Evolutionary conservation across 2,888 invertebrate genomes (phyloP), one percentile per base, ranked within the genome.

Genomic region (Dynastes grantii): DNA sequence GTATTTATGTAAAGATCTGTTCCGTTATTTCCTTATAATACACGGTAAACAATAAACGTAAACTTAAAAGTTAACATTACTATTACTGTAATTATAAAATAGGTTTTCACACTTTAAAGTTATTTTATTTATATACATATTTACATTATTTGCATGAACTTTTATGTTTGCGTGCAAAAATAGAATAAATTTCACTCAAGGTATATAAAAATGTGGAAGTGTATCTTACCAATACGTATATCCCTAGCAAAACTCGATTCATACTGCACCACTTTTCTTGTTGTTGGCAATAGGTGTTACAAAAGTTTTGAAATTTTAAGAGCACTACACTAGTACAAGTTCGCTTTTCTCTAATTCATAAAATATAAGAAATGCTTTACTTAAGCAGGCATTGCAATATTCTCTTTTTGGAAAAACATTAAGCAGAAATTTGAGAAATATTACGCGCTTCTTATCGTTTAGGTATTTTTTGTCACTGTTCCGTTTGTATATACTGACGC

Each of bases 171-270:
- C 45, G 2, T 45, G 8, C 45, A 1, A 45, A 68, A 51, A 68
- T 13, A 9, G 1, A 27, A 68, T 51, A 29, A 13, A 40, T 40
- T 40, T 40, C 40, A 40, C 40, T 6, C 5, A 45, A 45, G 8
- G 45, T 45, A 45, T 45, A 8, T 45, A 45, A 45, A 45, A 51
- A 65, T 40, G 40, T 9, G 4, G 3, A 75, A 16, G 29, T 61
- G n/a, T 40, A 49, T 61, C 73, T 75, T 75, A 75, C 73, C 73
- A 75, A 8, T 22, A 75, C 16, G 40, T 27, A 75, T 22, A 75
- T 75, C 27, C 73, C 73, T 13, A 75, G 29, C 3, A 75, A 40
- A 27, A 75, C 32, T 22, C 45, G 61, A 16, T 29, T 40, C 61
- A 75, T 75, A 40, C 40, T 73, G 73, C 55, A 58, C 55, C 55